phyloP scores from a whole-genome alignment of 2,797 vertebrate genomes.

The Crenuchus spilurus region DNA sequence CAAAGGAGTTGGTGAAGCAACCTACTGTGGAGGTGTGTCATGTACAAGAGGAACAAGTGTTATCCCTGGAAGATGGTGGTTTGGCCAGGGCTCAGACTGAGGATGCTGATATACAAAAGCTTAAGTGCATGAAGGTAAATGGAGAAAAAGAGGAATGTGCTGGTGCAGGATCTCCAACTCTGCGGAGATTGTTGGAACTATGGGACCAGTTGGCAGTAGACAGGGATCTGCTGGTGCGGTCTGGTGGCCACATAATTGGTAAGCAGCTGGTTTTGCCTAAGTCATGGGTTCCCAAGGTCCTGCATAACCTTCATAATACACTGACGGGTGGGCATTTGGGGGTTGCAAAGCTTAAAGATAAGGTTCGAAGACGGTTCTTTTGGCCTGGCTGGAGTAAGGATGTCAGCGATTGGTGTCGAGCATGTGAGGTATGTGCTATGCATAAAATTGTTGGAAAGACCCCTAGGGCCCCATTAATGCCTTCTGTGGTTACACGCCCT shows the following conservation, averaged over 20 bases:
- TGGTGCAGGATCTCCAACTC: not conserved
- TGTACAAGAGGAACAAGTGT: no score
- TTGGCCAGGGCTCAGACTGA: not conserved
- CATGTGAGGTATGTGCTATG: constrained; percentile 27
- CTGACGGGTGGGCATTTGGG: constrained; percentile 29
- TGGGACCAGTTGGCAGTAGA: constrained; percentile 28
- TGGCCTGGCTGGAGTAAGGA: constrained; percentile 38
- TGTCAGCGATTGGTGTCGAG: not conserved
- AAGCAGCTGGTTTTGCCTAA: constrained; percentile 33
- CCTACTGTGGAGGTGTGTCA: no score
- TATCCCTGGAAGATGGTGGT: no score
- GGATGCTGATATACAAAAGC: not conserved
- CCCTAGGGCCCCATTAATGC: not conserved
- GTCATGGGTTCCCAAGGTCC: not conserved
- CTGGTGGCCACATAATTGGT: not conserved
- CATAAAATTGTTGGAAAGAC: not conserved
- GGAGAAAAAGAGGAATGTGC: no score
- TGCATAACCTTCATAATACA: constrained; percentile 12
- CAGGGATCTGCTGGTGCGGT: not conserved
- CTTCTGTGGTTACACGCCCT: not conserved
- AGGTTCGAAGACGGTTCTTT: constrained; percentile 38
- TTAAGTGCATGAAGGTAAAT: not conserved
- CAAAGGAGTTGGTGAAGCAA: no score
- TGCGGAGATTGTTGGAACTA: constrained; percentile 1
- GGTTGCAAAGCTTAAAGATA: constrained; percentile 32